Evolutionary conservation across 2,888 invertebrate genomes (phyloP).

Genomic region (Eristalinus sepulchralis): DNA sequence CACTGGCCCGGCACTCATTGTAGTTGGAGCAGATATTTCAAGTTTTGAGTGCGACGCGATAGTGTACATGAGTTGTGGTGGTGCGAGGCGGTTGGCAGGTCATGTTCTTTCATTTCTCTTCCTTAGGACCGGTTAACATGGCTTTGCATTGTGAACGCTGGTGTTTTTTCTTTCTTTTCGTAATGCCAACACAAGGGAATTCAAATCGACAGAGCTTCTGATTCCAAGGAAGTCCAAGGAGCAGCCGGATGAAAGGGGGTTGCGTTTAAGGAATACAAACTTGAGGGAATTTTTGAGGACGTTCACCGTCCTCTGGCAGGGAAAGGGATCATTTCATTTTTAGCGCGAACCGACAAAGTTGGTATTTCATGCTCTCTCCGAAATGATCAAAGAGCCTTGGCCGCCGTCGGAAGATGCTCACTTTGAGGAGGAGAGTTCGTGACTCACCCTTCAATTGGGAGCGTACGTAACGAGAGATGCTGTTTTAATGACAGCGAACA

Average conservation of each 20-base stretch:
- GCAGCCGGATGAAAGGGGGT: background rate
- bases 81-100: slow-evolving; percentile 7
- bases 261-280: background rate
- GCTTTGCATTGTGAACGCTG: slow-evolving; percentile 17
- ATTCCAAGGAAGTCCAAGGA: background rate
- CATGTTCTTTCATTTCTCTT: slow-evolving; percentile 33
- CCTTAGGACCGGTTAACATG: slow-evolving; percentile 19
- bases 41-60: slow-evolving; percentile 38
- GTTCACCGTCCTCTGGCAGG: background rate
- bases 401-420: too few relatives aligned
- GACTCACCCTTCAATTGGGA: too few relatives aligned
- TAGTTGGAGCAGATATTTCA: slow-evolving; percentile 55
- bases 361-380: too few relatives aligned
- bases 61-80: slow-evolving; percentile 15
- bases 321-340: background rate
- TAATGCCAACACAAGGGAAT: background rate
- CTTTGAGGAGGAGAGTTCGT: too few relatives aligned
- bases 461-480: too few relatives aligned
- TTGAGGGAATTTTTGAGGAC: background rate
- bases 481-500: too few relatives aligned
- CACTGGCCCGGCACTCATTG: slow-evolving; percentile 18
- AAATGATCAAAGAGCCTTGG: too few relatives aligned
- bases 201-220: background rate
- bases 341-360: background rate
- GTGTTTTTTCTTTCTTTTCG: background rate